A percentile compares a stretch with the other conserved stretches of the same genome.
These are phyloP conservation scores for Dasyprocta punctata DNA, from an alignment of 2,113 vertebrate genomes.

Conservation along the genomic window DNA sequence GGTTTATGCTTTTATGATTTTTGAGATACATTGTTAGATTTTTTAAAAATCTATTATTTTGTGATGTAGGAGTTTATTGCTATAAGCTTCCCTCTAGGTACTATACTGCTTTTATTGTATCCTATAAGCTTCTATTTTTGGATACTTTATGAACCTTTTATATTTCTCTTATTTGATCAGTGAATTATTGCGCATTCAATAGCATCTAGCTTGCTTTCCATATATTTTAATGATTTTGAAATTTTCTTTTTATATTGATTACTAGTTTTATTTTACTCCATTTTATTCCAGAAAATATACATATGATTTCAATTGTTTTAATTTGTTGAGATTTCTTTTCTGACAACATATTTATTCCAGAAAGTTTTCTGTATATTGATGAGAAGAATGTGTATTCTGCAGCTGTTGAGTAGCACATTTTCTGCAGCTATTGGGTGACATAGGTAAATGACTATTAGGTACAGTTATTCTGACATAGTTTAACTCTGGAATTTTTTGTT, in stretches of 20 bases:
- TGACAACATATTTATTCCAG: neutral
- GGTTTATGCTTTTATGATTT: neutral
- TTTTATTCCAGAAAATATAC: neutral
- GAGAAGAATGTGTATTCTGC: neutral
- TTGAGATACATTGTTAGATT: neutral
- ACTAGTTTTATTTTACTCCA: neutral
- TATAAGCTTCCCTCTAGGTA: neutral
- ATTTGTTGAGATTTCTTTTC: neutral
- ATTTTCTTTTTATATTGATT: neutral
- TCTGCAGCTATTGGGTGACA: no score
- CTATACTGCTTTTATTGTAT: neutral
- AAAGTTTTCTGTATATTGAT: neutral
- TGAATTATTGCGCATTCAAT: neutral
- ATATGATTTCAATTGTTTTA: neutral
- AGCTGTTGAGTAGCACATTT: no score
- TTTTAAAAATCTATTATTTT: neutral
- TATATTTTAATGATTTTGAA: neutral
- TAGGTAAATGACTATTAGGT: neutral
- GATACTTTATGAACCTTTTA: neutral
- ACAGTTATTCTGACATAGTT: neutral
- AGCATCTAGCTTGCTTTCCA: neutral
- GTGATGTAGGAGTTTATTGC: neutral
- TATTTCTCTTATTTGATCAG: neutral
- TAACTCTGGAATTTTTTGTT: neutral
- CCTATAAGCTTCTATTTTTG: neutral